These are phyloP conservation scores for Scylla paramamosain DNA, from an alignment of 1,140 invertebrate species.

Conservation along the genomic window DNA sequence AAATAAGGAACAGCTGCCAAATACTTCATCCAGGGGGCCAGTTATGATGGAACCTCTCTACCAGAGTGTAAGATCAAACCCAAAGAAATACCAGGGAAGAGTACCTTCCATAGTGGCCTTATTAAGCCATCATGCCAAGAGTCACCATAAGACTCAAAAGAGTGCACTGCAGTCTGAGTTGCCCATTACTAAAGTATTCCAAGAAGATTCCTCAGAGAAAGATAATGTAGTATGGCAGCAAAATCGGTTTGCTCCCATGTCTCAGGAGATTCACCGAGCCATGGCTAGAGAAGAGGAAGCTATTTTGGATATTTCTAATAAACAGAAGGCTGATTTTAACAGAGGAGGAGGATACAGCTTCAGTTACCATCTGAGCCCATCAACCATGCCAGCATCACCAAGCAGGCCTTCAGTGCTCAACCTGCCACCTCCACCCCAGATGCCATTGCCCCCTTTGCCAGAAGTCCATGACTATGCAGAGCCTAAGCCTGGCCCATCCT, in stretches of 20 bases:
- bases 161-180: conserved; percentile 41
- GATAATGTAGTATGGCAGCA: conserved; percentile 69
- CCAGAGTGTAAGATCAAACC: conserved; percentile 44
- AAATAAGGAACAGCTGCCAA: conserved; percentile 44
- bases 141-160: conserved; percentile 58
- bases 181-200: conserved; percentile 42
- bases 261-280: conserved; percentile 68
- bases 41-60: conserved; percentile 61
- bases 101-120: conserved; percentile 70
- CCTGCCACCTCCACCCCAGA: conserved; percentile 71
- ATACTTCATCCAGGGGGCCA: conserved; percentile 60
- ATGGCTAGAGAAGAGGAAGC: conserved; percentile 35
- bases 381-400: conserved; percentile 27
- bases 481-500: conserved; percentile 57
- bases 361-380: conserved; percentile 65
- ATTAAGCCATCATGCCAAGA: conserved; percentile 67
- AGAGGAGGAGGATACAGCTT: conserved; percentile 58
- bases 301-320: background rate
- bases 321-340: conserved; percentile 56
- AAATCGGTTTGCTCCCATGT: conserved; percentile 67
- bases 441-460: conserved; percentile 67
- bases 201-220: conserved; percentile 45
- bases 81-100: conserved; percentile 70
- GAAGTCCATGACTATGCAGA: conserved; percentile 57
- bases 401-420: conserved; percentile 64